Conservation (phyloP, 2,113 vertebrate genomes). For the Phylloscopus whistleri region DNA sequence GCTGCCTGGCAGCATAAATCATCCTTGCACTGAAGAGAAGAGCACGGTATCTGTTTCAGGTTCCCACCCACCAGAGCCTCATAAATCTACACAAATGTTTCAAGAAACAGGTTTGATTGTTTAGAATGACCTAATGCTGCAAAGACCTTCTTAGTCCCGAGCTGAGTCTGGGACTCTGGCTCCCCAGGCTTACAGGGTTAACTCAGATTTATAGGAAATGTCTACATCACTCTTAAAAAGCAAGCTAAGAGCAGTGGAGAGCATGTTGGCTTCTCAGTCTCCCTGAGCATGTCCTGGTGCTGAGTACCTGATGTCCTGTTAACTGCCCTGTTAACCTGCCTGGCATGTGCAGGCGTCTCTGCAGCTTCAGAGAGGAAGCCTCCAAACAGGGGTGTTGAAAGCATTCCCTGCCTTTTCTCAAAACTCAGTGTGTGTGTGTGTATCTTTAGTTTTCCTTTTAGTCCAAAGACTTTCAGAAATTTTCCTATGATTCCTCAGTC, state of each 20-base stretch:
- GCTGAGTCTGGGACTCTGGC: not conserved
- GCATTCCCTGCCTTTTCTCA: not conserved
- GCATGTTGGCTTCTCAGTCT: not conserved
- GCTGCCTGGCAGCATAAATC: slow-evolving; percentile 57
- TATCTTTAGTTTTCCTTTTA: not conserved
- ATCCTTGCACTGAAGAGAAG: slow-evolving; percentile 35
- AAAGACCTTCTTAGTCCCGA: slow-evolving; percentile 11
- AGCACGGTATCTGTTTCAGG: slow-evolving; percentile 26
- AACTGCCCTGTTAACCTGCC: slow-evolving; percentile 12
- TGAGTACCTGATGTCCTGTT: slow-evolving; percentile 29
- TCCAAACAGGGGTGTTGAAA: not conserved
- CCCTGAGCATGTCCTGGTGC: not conserved
- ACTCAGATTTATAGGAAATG: slow-evolving; percentile 28
- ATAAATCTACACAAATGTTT: slow-evolving; percentile 44
- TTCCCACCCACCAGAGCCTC: slow-evolving; percentile 54
- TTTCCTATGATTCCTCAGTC: not conserved
- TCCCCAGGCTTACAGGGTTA: slow-evolving; percentile 29
- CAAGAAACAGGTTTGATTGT: slow-evolving; percentile 36
- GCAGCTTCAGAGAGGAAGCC: not conserved
- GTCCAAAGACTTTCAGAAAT: not conserved
- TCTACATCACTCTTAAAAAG: not conserved
- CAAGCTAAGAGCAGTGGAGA: not conserved
- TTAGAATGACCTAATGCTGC: slow-evolving; percentile 39
- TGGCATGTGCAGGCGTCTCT: not conserved
- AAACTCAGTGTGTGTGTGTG: accelerated